Evolutionary conservation across 2,113 vertebrate species (phyloP), one percentile per base, ranked within the genome.

Genomic region (Lamprotornis superbus): DNA sequence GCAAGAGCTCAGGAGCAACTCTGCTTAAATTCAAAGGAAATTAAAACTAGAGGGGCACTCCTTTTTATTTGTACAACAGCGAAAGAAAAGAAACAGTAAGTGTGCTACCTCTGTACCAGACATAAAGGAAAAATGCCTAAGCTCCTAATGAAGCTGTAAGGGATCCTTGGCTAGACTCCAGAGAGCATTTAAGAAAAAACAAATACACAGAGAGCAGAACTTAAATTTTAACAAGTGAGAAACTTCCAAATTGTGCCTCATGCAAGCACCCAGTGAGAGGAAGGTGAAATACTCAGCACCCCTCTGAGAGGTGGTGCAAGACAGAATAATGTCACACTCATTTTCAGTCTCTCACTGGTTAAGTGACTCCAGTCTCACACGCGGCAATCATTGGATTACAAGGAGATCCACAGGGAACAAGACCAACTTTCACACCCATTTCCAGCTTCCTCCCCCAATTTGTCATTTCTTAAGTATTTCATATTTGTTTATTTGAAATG

Each of bases 391-490:
- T 18, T 69, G 16, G 46, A 49, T 61, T 91, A 49, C 70, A 65
- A 76, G 67, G 12, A 65, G 50, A 77, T 77, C 84, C 63, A 20
- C 55, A 77, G 76, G 86, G 88, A 93, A 73, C 27, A 74, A 57
- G 13, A 84, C 52, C 37, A 59, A 63, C 83, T 70, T 83, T 50
- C 76, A 95, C 83, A 83, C 83, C 90, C 83, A 55, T 78, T 88
- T 86, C 37, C 55, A 89, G 73, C 63, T 92, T 86, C 77, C 73
- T 92, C 73, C 60, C 39, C 40, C 12, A 46, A 0, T 92, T 69
- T 92, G 85, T 95, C 40, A 94, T 90, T 80, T 83, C 50, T 86
- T 53, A 93, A 92, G 42, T 50, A 94, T 88, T 86, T 85, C 61
- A 28, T 24, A 73, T 57, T 82, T 93, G 78, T 89, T 76, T 23